These are phyloP conservation scores for Pseudorasbora parva DNA, from an alignment of 2,113 vertebrate species.

Conservation along the genomic window DNA sequence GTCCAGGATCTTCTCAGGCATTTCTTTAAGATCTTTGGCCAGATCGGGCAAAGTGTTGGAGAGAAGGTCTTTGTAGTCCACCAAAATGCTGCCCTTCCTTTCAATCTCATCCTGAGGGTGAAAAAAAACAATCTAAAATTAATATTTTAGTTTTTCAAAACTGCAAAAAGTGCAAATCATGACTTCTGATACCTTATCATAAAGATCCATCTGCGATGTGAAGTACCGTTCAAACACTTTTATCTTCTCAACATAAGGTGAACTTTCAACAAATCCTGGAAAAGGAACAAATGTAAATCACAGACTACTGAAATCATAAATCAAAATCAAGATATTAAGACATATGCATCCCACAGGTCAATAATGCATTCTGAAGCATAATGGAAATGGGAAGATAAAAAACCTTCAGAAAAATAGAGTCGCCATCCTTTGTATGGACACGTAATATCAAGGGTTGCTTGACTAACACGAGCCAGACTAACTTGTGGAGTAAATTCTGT, in stretches of 20 bases:
- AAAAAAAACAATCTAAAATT: conserved; percentile 11
- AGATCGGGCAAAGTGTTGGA: conserved; percentile 79
- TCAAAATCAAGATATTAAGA: neutral
- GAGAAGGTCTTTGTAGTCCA: conserved; percentile 89
- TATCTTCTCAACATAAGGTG: conserved; percentile 87
- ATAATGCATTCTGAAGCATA: neutral
- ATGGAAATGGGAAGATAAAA: neutral
- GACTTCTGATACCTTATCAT: conserved; percentile 86
- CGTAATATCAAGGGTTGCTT: conserved; percentile 79
- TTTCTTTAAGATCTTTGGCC: conserved; percentile 82
- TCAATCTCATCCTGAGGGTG: conserved; percentile 93
- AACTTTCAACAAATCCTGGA: conserved; percentile 85
- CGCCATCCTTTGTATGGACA: conserved; percentile 93
- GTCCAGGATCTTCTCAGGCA: conserved; percentile 87
- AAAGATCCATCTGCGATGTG: conserved; percentile 84
- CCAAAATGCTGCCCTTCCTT: conserved; percentile 95
- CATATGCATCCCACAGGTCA: neutral
- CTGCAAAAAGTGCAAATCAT: neutral
- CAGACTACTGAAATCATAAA: neutral
- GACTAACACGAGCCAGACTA: conserved; percentile 64
- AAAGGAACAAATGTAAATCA: neutral
- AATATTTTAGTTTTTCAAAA: neutral
- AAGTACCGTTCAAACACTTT: conserved; percentile 94
- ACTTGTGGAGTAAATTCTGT: conserved; percentile 57
- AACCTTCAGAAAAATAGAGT: conserved; percentile 96